A percentile compares a stretch with the other conserved stretches of the same genome.
These are phyloP conservation scores for Zaprionus capensis DNA, from an alignment of 1,140 invertebrate species.

Conservation along the genomic window DNA sequence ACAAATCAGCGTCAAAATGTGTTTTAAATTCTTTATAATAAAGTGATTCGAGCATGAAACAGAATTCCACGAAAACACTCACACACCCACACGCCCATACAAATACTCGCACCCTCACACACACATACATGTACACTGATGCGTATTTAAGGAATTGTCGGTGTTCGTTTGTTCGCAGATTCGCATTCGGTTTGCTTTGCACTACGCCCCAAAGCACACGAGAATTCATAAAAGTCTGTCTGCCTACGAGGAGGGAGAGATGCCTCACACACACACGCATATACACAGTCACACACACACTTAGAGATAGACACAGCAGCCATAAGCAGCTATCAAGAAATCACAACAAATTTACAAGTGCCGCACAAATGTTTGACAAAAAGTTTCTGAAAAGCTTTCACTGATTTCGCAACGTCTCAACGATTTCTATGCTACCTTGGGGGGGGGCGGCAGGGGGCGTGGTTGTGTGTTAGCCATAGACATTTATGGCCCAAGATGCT, in stretches of 20 bases:
- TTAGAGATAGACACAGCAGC: conserved; percentile 28
- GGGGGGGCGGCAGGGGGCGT: conserved; percentile 1
- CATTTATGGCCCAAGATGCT: conserved; percentile 79
- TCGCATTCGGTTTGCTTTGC: conserved; percentile 56
- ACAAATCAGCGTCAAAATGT: conserved; percentile 71
- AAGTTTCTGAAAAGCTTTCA: conserved; percentile 80
- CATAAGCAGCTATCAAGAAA: conserved; percentile 82
- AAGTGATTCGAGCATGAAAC: conserved; percentile 77
- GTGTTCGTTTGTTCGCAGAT: conserved; percentile 64
- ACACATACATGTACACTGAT: background rate
- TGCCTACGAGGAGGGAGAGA: conserved; percentile 29
- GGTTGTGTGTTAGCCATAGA: conserved; percentile 45
- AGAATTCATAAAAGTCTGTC: conserved; percentile 77
- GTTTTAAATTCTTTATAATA: conserved; percentile 73
- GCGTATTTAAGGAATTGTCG: conserved; percentile 38
- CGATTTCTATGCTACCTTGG: conserved; percentile 63
- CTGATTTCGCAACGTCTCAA: conserved; percentile 80
- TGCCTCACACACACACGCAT: background rate
- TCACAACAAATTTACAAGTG: conserved; percentile 83
- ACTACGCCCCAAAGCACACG: conserved; percentile 70
- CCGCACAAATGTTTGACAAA: conserved; percentile 83
- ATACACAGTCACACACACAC: background rate
- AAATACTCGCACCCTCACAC: background rate
- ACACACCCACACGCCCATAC: background rate
- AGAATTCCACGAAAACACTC: conserved; percentile 24